Evolutionary conservation across 2,888 invertebrate genomes (phyloP).

Genomic region (Caenorhabditis sp.): DNA sequence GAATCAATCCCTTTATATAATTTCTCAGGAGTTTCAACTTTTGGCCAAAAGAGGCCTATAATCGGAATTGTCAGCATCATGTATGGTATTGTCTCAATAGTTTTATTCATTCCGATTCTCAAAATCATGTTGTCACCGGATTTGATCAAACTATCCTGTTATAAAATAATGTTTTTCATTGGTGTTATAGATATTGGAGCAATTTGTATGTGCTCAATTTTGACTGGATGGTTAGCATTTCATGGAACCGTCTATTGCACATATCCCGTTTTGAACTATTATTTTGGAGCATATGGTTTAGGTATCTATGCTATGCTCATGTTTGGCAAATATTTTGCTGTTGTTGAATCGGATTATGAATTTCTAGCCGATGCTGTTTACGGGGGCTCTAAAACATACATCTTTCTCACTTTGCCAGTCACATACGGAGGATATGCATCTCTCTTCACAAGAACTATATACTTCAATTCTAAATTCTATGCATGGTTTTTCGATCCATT

Average conservation of each 20-base stretch:
- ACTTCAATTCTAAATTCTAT: conserved; percentile 3
- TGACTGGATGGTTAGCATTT: not conserved
- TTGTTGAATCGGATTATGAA: not conserved
- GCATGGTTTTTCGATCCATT: conserved; percentile 21
- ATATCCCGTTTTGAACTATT: not conserved
- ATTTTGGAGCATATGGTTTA: not conserved
- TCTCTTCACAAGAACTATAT: conserved; percentile 6
- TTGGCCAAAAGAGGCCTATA: no score
- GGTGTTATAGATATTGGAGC: conserved; percentile 5
- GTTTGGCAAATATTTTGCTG: not conserved
- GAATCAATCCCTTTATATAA: no score
- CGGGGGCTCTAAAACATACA: not conserved
- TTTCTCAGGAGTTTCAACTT: no score
- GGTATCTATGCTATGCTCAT: not conserved
- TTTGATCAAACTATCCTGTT: not conserved
- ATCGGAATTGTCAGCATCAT: no score
- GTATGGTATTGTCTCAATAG: no score
- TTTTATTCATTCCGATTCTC: no score
- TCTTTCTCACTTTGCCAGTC: not conserved
- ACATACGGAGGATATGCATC: conserved; percentile 6
- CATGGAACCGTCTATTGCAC: not conserved
- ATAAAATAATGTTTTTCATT: conserved; percentile 5
- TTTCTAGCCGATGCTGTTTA: not conserved
- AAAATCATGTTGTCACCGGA: no score
- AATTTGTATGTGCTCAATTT: not conserved